Evolutionary conservation across 2,888 invertebrate genomes (phyloP), one percentile per base, ranked within the genome.

Genomic region (Copidosoma aretas): DNA sequence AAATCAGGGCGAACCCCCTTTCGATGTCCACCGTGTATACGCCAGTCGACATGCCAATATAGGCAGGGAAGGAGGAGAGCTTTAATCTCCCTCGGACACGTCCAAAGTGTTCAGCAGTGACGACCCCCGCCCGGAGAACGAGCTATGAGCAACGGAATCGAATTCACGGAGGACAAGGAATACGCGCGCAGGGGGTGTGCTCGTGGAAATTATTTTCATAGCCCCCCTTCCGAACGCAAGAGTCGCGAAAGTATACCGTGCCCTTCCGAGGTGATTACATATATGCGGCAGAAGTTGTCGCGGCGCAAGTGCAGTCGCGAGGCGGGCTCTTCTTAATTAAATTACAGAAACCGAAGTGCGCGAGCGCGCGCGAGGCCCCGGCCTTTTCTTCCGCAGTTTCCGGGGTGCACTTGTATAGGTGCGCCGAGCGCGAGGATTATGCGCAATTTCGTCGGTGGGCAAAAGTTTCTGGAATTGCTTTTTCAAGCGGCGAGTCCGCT

Each of bases 371-470:
- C 43, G 39, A 24, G 21, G 53, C 32, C 32, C 32, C 32, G 4
- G 32, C 8, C 32, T 32, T 32, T 32, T 32, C 8, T 32, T 32
- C 8, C 24, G 51, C 32, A 58, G 25, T 58, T 60, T 64, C 60
- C 64, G 52, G 57, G 57, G 54, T 70, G 62, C 66, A 54, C 15
- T 21, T 46, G 60, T 49, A 32, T 32, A 25, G 39, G 22, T 12
- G 25, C 12, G 51, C 60, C 3, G 32, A 1, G 4, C n/a, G 52
- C 15, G 21, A 24, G 68, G 72, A 73, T 75, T 75, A 72, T 72
- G 69, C 73, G 64, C 67, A 65, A 76, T 72, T 73, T 72, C 53
- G 67, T 70, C 71, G 58, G 71, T n/a, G 74, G 71, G 72, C 73
- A 73, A 71, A 75, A 74, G 73, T 75, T 74, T 32, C 58, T 52